Base-by-base conservation (phyloP, 2,888 invertebrate species). In the Nasonia oneida region DNA sequence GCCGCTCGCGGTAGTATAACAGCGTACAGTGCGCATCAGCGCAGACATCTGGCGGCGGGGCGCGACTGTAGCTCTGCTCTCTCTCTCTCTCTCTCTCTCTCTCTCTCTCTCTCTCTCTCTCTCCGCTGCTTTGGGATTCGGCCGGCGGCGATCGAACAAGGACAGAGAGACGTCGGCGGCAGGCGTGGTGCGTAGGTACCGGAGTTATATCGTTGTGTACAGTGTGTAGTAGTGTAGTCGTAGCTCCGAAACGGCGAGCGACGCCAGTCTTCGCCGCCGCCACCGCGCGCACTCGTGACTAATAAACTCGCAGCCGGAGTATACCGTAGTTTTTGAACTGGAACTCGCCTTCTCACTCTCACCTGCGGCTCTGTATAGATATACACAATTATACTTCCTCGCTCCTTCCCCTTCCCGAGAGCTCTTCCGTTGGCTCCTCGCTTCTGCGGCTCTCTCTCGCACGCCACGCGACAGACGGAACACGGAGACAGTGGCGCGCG, bases 101-200 rank as follows among this genome's bases (percentile, higher is more conserved):
- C 39, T 39, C 39, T 39, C 39, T 39, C 39, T 39, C 39, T 39
- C 39, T 39, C 39, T 39, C 42, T 42, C 42, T 42, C 0, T 42
- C 47, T 8, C 47, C 10, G 57, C 57, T 23, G 57, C 57, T 61
- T 61, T 61, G 57, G 57, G 23, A 12, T 47, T 53, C 61, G 14
- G 37, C 77, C 61, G 53, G 57, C 61, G 23, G 33, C 61, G 61
- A 77, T 77, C 77, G 77, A 33, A 77, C 77, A 61, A 76, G 50
- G 77, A 77, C 39, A 33, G 83, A 74, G 83, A 83, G 78, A 78
- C 79, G 47, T 42, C 57, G n/a, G 42, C 42, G 74, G 47, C 29
- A 74, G 74, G 74, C 74, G 74, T 50, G 74, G 74, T 74, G 74
- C 74, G 74, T 74, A 74, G 71, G 37, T 33, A 70, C 18, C 39